A percentile compares a stretch with the other conserved stretches of the same genome.
phyloP scores from a whole-genome alignment of 2,888 invertebrate species.

The Troides helena region DNA sequence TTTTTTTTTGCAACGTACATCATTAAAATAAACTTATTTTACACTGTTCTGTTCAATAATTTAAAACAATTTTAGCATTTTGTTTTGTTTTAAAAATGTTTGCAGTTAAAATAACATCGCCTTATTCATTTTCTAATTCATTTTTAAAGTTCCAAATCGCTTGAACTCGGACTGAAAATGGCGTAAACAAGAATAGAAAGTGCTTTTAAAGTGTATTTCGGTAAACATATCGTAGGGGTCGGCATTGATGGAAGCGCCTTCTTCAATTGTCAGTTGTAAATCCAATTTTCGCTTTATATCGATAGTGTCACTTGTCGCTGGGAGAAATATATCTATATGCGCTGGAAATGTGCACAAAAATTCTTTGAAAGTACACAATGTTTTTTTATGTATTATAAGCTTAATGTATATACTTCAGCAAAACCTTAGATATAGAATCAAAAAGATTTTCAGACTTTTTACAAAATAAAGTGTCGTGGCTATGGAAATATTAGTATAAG shows the following conservation, averaged over 20 bases:
- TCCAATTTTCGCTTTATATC: slow-evolving; percentile 78
- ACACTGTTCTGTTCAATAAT: background rate
- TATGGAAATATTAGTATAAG: background rate
- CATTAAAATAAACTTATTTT: background rate
- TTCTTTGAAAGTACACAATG: slow-evolving; percentile 1
- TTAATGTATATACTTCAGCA: background rate
- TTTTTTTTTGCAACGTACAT: background rate
- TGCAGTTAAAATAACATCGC: too few relatives aligned
- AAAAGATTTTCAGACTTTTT: too few relatives aligned
- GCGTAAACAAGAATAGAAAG: slow-evolving; percentile 49
- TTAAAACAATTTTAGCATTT: too few relatives aligned
- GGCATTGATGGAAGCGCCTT: slow-evolving; percentile 74
- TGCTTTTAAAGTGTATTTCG: slow-evolving; percentile 67
- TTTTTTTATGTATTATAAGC: background rate
- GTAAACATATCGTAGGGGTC: slow-evolving; percentile 68
- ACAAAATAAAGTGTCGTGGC: too few relatives aligned
- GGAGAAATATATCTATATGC: slow-evolving; percentile 47
- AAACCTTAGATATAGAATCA: background rate
- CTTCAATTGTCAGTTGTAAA: slow-evolving; percentile 77
- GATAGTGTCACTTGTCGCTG: slow-evolving; percentile 63
- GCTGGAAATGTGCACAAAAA: slow-evolving; percentile 7
- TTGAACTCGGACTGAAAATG: slow-evolving; percentile 22
- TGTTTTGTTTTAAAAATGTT: too few relatives aligned
- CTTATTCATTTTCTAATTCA: background rate
- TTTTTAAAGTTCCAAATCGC: slow-evolving; percentile 31